Percentiles rank a stretch among this genome's conserved stretches.
Conservation (phyloP, 2,113 vertebrate species). For the Rhinopithecus roxellana region DNA sequence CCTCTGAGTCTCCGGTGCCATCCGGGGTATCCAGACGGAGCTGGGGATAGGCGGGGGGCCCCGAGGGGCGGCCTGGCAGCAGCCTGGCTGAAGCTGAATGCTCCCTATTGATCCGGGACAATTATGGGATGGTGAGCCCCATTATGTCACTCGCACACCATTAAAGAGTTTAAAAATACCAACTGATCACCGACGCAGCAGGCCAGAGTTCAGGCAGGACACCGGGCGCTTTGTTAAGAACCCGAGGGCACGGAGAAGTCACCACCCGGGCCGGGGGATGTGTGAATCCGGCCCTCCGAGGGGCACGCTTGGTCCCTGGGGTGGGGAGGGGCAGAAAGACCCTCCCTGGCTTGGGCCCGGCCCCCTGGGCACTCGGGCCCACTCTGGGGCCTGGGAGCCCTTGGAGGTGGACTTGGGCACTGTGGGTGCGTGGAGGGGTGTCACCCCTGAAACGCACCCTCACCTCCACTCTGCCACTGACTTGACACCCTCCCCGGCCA, state of each 20-base stretch:
- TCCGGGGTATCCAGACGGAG: neutral
- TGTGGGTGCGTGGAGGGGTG: neutral
- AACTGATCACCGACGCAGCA: neutral
- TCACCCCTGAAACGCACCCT: neutral
- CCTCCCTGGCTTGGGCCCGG: neutral
- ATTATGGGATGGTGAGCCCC: neutral
- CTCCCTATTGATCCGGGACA: neutral
- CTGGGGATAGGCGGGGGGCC: neutral
- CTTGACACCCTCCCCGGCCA: rapidly evolving
- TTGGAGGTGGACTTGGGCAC: too few species aligned
- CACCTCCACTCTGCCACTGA: too few species aligned
- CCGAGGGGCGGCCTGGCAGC: neutral
- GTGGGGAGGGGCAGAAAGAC: neutral
- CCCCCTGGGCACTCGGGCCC: neutral
- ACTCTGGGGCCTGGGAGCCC: neutral
- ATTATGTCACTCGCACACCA: neutral
- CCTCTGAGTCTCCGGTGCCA: neutral
- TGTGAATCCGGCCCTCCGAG: rapidly evolving
- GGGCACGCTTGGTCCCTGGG: neutral
- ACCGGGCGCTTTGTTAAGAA: rapidly evolving
- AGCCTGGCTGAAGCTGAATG: neutral
- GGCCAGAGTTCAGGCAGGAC: neutral
- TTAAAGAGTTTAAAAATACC: constrained; percentile 41
- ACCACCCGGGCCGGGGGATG: neutral
- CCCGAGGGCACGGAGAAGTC: rapidly evolving